Base-by-base conservation (phyloP, 2,888 invertebrate species). In the Dolichomitus sp. region DNA sequence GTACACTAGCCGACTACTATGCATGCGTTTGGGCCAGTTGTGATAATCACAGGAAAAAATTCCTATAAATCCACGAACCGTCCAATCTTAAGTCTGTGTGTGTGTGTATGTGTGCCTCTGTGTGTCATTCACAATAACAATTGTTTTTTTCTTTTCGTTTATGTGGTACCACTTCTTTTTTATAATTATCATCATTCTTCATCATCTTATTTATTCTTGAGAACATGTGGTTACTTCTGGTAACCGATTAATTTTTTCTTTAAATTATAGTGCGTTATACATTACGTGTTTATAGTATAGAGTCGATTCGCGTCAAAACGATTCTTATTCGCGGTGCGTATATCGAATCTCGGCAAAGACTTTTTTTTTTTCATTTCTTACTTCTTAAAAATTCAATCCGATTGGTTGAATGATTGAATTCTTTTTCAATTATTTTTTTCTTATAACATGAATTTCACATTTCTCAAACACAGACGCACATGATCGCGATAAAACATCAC, bases 1-100 rank as follows among this genome's bases (percentile, higher is more conserved):
- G 92, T 93, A 93, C 92, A 93, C 93, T 93, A 93, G 91, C 91
- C 91, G 92, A 92, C 93, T 93, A 93, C 91, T 91, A 92, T 88
- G 90, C 91, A 93, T 91, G 92, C 91, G 89, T 87, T 85, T 86
- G 81, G 82, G 88, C 85, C 88, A 88, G 86, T 87, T 86, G 37
- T 5, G 89, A 88, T 86, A 87, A 88, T 89, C 88, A 86, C 85
- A 88, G 83, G 86, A 77, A 80, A 76, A 70, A 66, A 48, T 79
- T 33, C 33, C 54, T 59, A 23, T 72, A 70, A 75, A 27, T 33
- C 11, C 66, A 42, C 80, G 72, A 80, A 82, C 69, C 72, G 65
- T 65, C 45, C 76, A 75, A 59, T 72, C 65, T 73, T 59, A 61
- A 72, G 19, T 40, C 4, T 68, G 19, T 61, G 9, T 77, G 14